A percentile compares a stretch with the other conserved stretches of the same genome.
Evolutionary conservation across 2,113 vertebrate species (phyloP).

Genomic region (Orientallactaga bullata): DNA sequence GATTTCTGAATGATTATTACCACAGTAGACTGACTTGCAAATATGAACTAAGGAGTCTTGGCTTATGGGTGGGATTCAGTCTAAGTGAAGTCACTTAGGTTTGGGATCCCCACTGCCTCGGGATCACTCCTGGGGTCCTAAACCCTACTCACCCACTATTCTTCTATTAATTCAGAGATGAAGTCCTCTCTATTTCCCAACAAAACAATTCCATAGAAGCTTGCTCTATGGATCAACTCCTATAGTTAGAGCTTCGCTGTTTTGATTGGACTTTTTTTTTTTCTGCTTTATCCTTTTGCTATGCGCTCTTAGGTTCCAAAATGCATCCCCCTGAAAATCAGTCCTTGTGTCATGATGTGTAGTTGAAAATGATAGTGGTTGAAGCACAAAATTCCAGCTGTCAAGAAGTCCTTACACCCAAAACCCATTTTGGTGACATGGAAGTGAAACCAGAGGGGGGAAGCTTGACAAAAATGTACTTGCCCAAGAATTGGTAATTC

Average conservation of each 20-base stretch:
- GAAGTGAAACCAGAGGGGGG: not conserved
- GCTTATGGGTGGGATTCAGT: not conserved
- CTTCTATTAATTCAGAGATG: not conserved
- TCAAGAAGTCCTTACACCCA: not conserved
- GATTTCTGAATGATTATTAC: not conserved
- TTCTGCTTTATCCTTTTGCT: slow-evolving; percentile 10
- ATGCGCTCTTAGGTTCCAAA: not conserved
- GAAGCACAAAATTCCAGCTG: not conserved
- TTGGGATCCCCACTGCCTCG: not conserved
- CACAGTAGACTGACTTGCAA: not conserved
- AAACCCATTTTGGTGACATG: not conserved
- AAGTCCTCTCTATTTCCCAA: not conserved
- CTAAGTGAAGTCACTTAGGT: not conserved
- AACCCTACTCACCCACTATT: accelerated
- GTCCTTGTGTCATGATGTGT: not conserved
- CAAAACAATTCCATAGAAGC: not conserved
- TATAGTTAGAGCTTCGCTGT: not conserved
- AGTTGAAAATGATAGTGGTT: not conserved
- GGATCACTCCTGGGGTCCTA: not conserved
- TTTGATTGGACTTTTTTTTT: not conserved
- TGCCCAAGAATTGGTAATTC: not conserved
- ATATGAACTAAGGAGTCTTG: not conserved
- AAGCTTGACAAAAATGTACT: not conserved
- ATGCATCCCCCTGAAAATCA: not conserved
- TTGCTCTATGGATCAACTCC: not conserved